Evolutionary conservation across 2,797 vertebrate genomes (phyloP), one percentile per base, ranked within the genome.

Genomic region (Podarcis siculus): DNA sequence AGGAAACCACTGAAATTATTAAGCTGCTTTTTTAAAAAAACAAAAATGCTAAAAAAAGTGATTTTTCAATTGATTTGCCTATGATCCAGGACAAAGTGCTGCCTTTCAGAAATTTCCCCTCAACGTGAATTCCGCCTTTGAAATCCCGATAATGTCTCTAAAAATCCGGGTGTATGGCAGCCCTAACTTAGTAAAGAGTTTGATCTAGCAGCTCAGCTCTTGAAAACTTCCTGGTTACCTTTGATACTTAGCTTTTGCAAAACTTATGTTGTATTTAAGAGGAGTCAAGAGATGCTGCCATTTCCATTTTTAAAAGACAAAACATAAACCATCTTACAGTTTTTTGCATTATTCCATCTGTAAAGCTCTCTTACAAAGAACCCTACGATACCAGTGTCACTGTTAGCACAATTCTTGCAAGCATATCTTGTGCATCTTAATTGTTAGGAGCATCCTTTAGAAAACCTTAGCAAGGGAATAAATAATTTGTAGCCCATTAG

Each of bases 371-470:
- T 72, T 80, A 17, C 32, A 25, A 27, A 77, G 30, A 77, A 15
- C 61, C 61, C 37, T 64, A 9, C 32, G 21, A 15, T 76, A 76
- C n/a, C 84, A 64, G 42, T 45, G 17, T 32, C 39, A 15, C 30
- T 64, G 23, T 73, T 67, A 78, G 64, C 6, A 73, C 49, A 23
- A 35, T 80, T 64, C 27, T 73, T 61, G 49, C 35, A 25, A 64
- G 25, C 39, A 39, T 89, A 81, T 89, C 87, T 89, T 75, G 10
- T 42, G 83, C 77, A 85, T 89, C 87, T 85, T 85, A 89, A 89
- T 85, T 85, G 39, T 79, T 58, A 75, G n/a, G 64, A 75, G 66
- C 77, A 66, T 37, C 85, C 17, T 89, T 89, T 49, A 83, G 45
- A 32, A 88, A 78, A 39, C n/a, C 61, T 82, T 88, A 89, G 79